phyloP scores from a whole-genome alignment of 1,140 invertebrate species.

The Calephelis virginiensis region DNA sequence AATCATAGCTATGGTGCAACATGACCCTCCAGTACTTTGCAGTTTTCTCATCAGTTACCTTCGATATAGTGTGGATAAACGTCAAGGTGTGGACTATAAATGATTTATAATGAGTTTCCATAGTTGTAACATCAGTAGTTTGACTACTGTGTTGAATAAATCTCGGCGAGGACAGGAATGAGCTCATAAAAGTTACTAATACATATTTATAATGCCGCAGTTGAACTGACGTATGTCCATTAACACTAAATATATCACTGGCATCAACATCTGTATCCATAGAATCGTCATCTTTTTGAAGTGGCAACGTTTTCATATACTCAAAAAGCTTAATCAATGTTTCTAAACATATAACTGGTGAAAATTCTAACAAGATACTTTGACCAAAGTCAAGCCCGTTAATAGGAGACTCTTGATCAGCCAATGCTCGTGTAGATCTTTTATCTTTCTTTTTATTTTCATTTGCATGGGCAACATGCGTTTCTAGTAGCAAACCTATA shows the following conservation, averaged over 20 bases:
- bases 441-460: constrained; percentile 62
- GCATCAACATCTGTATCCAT: constrained; percentile 56
- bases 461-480: constrained; percentile 80
- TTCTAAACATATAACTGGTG: constrained; percentile 80
- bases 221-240: constrained; percentile 83
- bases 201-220: constrained; percentile 90
- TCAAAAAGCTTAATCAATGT: constrained; percentile 83
- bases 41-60: constrained; percentile 80
- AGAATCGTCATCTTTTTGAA: constrained; percentile 78
- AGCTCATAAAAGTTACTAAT: constrained; percentile 84
- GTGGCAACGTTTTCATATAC: constrained; percentile 83
- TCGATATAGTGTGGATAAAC: constrained; percentile 82
- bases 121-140: constrained; percentile 67
- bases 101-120: constrained; percentile 82
- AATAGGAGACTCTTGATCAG: constrained; percentile 63
- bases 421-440: constrained; percentile 47
- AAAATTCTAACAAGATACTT: constrained; percentile 83
- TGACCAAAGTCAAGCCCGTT: constrained; percentile 86
- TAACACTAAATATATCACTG: constrained; percentile 84
- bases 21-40: constrained; percentile 90
- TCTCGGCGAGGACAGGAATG: constrained; percentile 81
- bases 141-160: constrained; percentile 84
- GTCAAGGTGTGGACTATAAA: constrained; percentile 84
- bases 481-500: constrained; percentile 84
- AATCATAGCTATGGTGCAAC: constrained; percentile 87